These are phyloP conservation scores for Turritopsis dohrnii DNA, from an alignment of 30 jellyfish, hydroid and myxozoan species.

Conservation along the genomic window DNA sequence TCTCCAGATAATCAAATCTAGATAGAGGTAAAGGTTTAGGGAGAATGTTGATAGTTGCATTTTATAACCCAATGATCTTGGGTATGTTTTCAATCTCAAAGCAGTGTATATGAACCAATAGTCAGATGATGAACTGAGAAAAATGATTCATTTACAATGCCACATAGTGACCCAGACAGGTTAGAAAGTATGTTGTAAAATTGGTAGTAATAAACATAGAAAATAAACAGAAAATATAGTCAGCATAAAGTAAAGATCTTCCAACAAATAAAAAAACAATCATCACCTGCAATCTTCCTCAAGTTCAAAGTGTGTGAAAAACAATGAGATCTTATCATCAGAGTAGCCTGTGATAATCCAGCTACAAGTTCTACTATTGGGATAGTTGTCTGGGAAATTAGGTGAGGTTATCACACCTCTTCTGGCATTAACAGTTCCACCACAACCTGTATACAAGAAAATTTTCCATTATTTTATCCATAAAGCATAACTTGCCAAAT, in stretches of 20 bases:
- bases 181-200: too few species aligned
- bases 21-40: too few species aligned
- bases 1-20: not conserved
- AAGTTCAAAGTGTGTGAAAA: constrained; percentile 41
- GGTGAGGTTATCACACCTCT: constrained; percentile 58
- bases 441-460: constrained; percentile 51
- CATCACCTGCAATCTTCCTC: constrained; percentile 24
- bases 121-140: not conserved
- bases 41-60: too few species aligned
- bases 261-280: not conserved
- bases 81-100: too few species aligned
- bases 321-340: constrained; percentile 40
- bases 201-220: too few species aligned
- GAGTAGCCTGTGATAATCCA: constrained; percentile 52
- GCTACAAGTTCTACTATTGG: constrained; percentile 37
- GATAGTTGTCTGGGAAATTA: constrained; percentile 53
- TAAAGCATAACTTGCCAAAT: not conserved
- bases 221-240: not conserved
- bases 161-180: not conserved
- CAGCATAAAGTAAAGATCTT: not conserved
- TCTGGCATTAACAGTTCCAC: constrained; percentile 48
- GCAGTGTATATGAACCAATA: too few species aligned
- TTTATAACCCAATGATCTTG: too few species aligned
- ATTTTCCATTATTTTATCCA: not conserved
- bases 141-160: not conserved